Evolutionary conservation across 2,113 vertebrate genomes (phyloP), one percentile per base, ranked within the genome.

Genomic region (Megaleporinus macrocephalus): DNA sequence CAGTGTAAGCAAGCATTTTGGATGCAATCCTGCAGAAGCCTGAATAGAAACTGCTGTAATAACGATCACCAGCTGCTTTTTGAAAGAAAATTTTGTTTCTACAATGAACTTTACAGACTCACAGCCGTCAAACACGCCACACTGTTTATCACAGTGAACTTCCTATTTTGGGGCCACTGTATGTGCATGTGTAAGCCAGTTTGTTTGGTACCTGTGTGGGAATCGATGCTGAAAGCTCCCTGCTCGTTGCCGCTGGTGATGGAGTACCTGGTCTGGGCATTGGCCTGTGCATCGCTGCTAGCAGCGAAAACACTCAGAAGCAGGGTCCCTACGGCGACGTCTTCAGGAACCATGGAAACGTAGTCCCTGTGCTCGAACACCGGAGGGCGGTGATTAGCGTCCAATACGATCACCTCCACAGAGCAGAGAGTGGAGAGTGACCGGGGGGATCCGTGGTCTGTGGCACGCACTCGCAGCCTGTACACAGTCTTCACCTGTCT

Each of bases 301-400:
- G 93, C 93, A 13, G 96, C 96, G 27, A 94, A 95, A 12, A 96
- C 93, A 27, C 92, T 93, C 15, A 96, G 90, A 81, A 96, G 86
- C 89, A 94, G 94, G 0, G 93, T 93, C 57, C 96, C 95, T 3
- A 91, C 70, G 5, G 90, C 69, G 20, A 92, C 11, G 70, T 95
- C 93, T 82, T 96, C 95, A 5, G 95, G 91, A 18, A 96, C 89
- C 0, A 93, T 93, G 78, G 93, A 90, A 36, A 93, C 91, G 2
- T 96, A 96, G 1, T 95, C 94, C 57, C 94, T 92, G 0, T 93
- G 92, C 82, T 96, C 95, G 89, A 96, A 96, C 33, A 92, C 92
- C 0, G 95, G 95, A 0, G 95, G 95, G 72, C 94, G 94, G 87
- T 96, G 94, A 76, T 96, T 95, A 85, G 95, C 94, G 71, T 95